Base-by-base conservation (phyloP, 2,888 invertebrate species). In the Callinectes sapidus region DNA sequence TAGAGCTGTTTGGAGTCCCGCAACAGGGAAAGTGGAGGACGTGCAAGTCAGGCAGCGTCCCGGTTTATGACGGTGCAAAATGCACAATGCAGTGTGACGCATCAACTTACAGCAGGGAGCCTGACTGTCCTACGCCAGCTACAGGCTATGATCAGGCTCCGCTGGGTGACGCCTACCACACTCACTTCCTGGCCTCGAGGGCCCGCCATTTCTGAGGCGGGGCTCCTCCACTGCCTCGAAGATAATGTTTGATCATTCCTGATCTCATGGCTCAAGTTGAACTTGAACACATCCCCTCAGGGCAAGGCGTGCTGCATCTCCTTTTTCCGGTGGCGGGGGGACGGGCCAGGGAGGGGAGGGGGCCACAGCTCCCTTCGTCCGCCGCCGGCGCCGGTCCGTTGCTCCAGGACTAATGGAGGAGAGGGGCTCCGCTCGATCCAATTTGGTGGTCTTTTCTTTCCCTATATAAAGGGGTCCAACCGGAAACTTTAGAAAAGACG, bases 391-490 rank as follows among this genome's bases (percentile, higher is more conserved):
- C 71, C 71, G n/a, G 71, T n/a, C 28, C 71, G 71, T 28, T 71
- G 71, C 71, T n/a, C 71, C 71, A 71, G 71, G 23, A 71, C 28
- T 71, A 71, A 23, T n/a, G 71, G 71, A n/a, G 71, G 71, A 23
- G 28, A 71, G 71, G 71, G n/a, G 23, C 71, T 71, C 71, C 10
- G 23, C 71, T 71, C 71, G 23, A 71, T 71, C 71, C 28, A 71
- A 71, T 71, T 71, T 71, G 71, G 23, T n/a, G 28, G 71, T 71
- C 71, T 71, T 71, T 71, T 71, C 71, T 71, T 71, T 71, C n/a
- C 23, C 71, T 71, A 71, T n/a, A 71, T 71, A 71, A 71, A 71
- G 71, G 71, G 71, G 71, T n/a, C 23, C 71, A 71, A 71, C 71
- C 23, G 28, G n/a, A 71, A n/a, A 28, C 23, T 71, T 71, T 71